Percentiles rank a stretch among this genome's conserved stretches.
Conservation (phyloP, 2,888 invertebrate genomes). For the Octodonta nipae region DNA sequence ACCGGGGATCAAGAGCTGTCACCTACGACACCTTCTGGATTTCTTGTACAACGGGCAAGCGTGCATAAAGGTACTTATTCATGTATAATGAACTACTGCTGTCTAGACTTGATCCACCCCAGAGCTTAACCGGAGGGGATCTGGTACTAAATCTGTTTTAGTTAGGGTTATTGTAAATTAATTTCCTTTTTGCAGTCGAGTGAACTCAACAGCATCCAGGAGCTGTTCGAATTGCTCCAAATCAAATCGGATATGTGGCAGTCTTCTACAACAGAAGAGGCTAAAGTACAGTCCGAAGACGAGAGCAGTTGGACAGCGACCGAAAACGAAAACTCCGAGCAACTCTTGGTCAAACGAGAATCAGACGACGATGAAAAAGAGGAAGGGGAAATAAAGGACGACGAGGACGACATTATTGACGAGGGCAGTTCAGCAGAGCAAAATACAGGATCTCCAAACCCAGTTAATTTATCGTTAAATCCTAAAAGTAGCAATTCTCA, state of each 20-base stretch:
- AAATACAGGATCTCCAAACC: slow-evolving; percentile 63
- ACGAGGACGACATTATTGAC: slow-evolving; percentile 31
- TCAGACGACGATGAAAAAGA: slow-evolving; percentile 38
- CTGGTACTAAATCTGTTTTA: too few relatives aligned
- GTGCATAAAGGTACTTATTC: slow-evolving; percentile 66
- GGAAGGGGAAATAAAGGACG: slow-evolving; percentile 38
- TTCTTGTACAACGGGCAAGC: slow-evolving; percentile 79
- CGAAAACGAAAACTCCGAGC: slow-evolving; percentile 26
- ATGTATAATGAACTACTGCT: too few relatives aligned
- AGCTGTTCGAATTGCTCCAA: slow-evolving; percentile 68
- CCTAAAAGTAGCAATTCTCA: slow-evolving; percentile 40
- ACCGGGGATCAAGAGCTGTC: slow-evolving; percentile 66
- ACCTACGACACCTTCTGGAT: slow-evolving; percentile 69
- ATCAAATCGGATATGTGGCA: slow-evolving; percentile 72
- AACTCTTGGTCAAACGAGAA: slow-evolving; percentile 24
- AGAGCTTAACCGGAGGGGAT: too few relatives aligned
- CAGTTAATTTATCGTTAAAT: slow-evolving; percentile 63
- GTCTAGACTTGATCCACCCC: too few relatives aligned
- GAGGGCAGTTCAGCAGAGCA: slow-evolving; percentile 37
- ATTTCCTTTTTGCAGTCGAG: slow-evolving; percentile 58
- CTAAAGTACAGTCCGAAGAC: slow-evolving; percentile 28
- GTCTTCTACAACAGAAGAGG: slow-evolving; percentile 32
- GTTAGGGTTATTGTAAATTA: too few relatives aligned
- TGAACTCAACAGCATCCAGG: slow-evolving; percentile 71
- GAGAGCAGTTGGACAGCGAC: slow-evolving; percentile 38